Evolutionary conservation across 2,113 vertebrate species (phyloP).

Genomic region (Sinocyclocheilus rhinocerous): DNA sequence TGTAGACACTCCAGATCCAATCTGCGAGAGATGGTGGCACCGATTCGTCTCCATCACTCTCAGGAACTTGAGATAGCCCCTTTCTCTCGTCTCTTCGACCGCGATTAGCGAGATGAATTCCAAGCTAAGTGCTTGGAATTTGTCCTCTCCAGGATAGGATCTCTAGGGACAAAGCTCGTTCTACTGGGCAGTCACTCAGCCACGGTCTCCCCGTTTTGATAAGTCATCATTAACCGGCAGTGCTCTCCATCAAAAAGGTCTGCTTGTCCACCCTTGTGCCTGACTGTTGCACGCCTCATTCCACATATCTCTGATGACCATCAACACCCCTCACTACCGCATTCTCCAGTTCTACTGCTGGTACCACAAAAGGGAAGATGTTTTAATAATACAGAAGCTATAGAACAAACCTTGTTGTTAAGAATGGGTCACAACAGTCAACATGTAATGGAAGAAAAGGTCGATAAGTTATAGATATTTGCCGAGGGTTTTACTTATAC

Average conservation of each 20-base stretch:
- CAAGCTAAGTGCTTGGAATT: constrained; percentile 53
- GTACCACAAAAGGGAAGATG: constrained; percentile 16
- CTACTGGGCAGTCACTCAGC: constrained; percentile 36
- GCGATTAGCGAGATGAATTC: constrained; percentile 53
- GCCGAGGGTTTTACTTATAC: not conserved
- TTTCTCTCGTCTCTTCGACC: constrained; percentile 44
- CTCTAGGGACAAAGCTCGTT: constrained; percentile 47
- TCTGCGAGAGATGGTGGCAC: constrained; percentile 32
- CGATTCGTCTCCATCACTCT: constrained; percentile 49
- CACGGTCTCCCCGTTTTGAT: constrained; percentile 42
- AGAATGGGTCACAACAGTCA: not conserved
- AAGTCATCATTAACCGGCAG: constrained; percentile 52
- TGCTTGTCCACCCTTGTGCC: constrained; percentile 43
- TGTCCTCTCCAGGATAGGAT: constrained; percentile 45
- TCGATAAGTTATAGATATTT: not conserved
- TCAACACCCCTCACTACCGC: constrained; percentile 26
- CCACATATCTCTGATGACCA: constrained; percentile 44
- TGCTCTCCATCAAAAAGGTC: constrained; percentile 55
- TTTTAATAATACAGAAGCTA: constrained; percentile 20
- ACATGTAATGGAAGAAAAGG: not conserved
- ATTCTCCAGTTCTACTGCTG: not conserved
- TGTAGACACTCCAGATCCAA: constrained; percentile 40
- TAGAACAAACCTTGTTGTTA: not conserved
- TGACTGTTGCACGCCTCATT: constrained; percentile 45
- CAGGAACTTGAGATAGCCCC: constrained; percentile 32